Conservation (phyloP, 2,113 vertebrate species). For the Thryonomys swinderianus region DNA sequence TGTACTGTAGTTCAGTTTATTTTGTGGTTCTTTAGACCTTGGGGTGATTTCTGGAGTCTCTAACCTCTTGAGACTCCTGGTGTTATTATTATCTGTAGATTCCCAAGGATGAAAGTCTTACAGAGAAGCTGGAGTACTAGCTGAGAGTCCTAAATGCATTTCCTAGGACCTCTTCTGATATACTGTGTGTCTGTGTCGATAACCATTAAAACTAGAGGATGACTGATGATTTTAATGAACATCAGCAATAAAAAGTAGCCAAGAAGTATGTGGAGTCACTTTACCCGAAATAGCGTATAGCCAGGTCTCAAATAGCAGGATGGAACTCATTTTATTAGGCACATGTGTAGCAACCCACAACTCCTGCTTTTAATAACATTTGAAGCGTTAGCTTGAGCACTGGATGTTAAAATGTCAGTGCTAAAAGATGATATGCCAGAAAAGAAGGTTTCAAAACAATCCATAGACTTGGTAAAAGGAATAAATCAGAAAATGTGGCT, state of each 20-base stretch:
- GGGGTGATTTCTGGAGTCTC: not conserved
- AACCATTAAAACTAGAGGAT: too few relatives aligned
- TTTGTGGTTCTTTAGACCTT: not conserved
- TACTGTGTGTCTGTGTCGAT: not conserved
- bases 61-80: not conserved
- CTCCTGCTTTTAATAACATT: not conserved
- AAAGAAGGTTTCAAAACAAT: conserved; percentile 45
- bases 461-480: not conserved
- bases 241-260: not conserved
- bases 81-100: accelerated
- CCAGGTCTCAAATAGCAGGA: not conserved
- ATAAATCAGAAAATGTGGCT: not conserved
- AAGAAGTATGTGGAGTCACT: not conserved
- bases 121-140: accelerated
- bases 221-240: not conserved
- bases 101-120: accelerated
- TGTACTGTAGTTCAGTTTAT: not conserved
- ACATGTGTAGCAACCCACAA: not conserved
- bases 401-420: not conserved
- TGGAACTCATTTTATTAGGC: not conserved
- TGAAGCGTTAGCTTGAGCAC: not conserved
- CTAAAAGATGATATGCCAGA: not conserved
- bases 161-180: not conserved
- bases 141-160: not conserved
- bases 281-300: not conserved